Base-by-base conservation (phyloP, 1,140 invertebrate genomes). In the Drosophila varians region DNA sequence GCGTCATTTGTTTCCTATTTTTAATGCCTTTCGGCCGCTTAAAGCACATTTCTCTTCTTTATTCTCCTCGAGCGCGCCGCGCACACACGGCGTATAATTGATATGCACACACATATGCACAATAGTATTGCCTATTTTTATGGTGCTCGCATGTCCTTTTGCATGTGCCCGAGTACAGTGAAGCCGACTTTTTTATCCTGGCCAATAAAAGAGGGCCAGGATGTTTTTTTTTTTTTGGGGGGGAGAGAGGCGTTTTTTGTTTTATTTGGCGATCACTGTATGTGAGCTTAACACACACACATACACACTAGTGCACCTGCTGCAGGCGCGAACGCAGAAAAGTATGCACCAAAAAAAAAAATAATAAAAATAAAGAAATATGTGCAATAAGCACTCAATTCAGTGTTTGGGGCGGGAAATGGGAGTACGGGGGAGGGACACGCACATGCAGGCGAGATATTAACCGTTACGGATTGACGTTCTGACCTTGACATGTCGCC, bases 401-500 rank as follows among this genome's bases (percentile, higher is more conserved):
- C n/a, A n/a, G n/a, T n/a, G n/a, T n/a, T n/a, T n/a, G n/a, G n/a
- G n/a, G n/a, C n/a, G n/a, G n/a, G n/a, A n/a, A n/a, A n/a, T n/a
- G n/a, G 9, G 21, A 5, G 21, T 23, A 9, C 9, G 26, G 9
- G 26, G 26, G 26, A 9, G 26, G 42, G 7, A 38, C 47, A 46
- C 34, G 2, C 25, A 47, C 9, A 40, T n/a, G 11, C 49, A 43
- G 25, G 28, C 55, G 42, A 61, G 55, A 61, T 70, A 58, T 71
- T 71, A 70, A 71, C 54, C 52, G 54, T 51, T 71, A 56, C 23
- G 53, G 26, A 58, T 70, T 21, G 21, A 21, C 21, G 21, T 53
- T 74, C 71, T 74, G 71, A 74, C 71, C 71, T 74, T 74, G 71
- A 74, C 71, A 74, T 74, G 71, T 74, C 71, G 71, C 70, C 58